phyloP scores from a whole-genome alignment of 1,140 invertebrate genomes.

The Antheraea mylitta region DNA sequence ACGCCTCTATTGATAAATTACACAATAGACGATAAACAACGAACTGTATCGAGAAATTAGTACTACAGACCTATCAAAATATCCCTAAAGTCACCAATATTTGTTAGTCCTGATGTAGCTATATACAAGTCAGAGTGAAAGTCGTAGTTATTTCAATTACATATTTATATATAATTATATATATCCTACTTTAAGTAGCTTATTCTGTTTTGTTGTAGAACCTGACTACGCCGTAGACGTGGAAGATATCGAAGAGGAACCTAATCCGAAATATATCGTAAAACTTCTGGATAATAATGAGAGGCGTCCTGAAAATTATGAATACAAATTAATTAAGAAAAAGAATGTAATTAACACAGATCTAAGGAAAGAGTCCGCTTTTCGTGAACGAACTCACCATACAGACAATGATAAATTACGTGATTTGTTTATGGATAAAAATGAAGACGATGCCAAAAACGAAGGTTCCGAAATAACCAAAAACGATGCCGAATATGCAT shows the following conservation, averaged over 20 bases:
- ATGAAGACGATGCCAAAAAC: slow-evolving; percentile 65
- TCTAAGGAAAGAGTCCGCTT: slow-evolving; percentile 67
- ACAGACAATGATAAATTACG: slow-evolving; percentile 77
- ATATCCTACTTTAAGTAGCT: background rate
- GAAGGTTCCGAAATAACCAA: slow-evolving; percentile 51
- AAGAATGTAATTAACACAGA: slow-evolving; percentile 42
- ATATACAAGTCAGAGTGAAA: too few species aligned
- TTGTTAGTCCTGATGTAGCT: too few species aligned
- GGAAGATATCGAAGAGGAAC: slow-evolving; percentile 55
- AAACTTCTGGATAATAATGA: slow-evolving; percentile 57
- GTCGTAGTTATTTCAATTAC: too few species aligned
- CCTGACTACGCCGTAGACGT: slow-evolving; percentile 58
- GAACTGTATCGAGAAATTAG: too few species aligned
- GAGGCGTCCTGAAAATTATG: slow-evolving; percentile 49
- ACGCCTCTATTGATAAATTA: too few species aligned
- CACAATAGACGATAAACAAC: too few species aligned
- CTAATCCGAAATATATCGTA: slow-evolving; percentile 58
- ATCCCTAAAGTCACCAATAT: too few species aligned
- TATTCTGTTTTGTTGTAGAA: slow-evolving; percentile 42
- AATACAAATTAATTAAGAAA: slow-evolving; percentile 68
- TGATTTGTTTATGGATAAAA: slow-evolving; percentile 79
- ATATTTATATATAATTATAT: too few species aligned
- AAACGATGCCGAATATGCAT: slow-evolving; percentile 77
- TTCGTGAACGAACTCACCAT: slow-evolving; percentile 78
- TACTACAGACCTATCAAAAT: background rate